Base-by-base conservation (phyloP, 1,140 invertebrate genomes). In the Gryllus bimaculatus region DNA sequence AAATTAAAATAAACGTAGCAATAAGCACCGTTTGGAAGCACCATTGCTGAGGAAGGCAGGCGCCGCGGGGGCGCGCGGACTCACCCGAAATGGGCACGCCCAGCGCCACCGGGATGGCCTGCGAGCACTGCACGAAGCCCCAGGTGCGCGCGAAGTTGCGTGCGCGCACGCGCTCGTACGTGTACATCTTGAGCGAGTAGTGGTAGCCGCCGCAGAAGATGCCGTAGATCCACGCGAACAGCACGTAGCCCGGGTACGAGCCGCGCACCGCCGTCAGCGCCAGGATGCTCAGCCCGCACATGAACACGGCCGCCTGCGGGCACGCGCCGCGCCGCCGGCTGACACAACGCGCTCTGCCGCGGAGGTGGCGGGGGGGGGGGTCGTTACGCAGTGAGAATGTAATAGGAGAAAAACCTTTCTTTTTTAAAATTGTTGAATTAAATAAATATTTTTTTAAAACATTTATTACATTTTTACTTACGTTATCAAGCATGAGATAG, bases 81-180 rank as follows among this genome's bases (percentile, higher is more conserved):
- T 85, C 87, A 95, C 94, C 92, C 84, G 94, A 92, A 78, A 95
- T 90, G n/a, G 94, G 94, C 47, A 96, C 92, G 49, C 95, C 95
- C 75, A 95, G 90, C 5, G 93, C 90, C n/a, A 95, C 92, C 12
- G 94, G 94, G 83, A 96, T 90, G 0, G 93, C 92, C 84, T 96
- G 94, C 7, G 93, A 93, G 83, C 92, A 95, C 84, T 95, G 94
- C n/a, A 96, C 92, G 84, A 94, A 96, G 76, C 94, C 93, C 95
- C 95, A 97, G 0, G 94, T 94, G 79, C 93, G 88, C 0, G 94
- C 93, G 85, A 96, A 96, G 85, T 96, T 94, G 80, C 94, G 88
- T 0, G 94, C 93, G 73, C 94, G 87, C 10, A 96, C 94, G 81
- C 93, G 88, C 85, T 96, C 94, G 83, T 95, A 95, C 0, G 93